Base-by-base conservation (phyloP, 2,797 vertebrate species). In the Crocidura indochinensis region DNA sequence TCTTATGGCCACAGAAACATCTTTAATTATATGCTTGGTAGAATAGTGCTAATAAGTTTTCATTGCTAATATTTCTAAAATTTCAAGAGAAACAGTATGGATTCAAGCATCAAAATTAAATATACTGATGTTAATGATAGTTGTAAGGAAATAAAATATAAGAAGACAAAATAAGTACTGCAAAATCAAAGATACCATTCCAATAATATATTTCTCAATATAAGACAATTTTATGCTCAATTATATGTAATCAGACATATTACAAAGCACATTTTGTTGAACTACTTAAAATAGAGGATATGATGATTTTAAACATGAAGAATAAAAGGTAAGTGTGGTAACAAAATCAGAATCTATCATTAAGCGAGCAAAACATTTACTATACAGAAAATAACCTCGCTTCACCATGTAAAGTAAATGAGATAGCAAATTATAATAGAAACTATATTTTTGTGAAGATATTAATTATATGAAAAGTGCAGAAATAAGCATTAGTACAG, bases 331-430 rank as follows among this genome's bases (percentile, higher is more conserved):
- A 71, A 89, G 27, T 56, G 3, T 49, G 1, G 12, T 51, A 88
- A 88, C 44, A 91, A 91, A 95, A 83, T 74, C 47, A 64, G 76
- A 91, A 53, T 68, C 88, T 86, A 88, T 67, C 44, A 91, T 92
- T 95, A 88, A 91, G 24, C 69, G 69, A 95, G 85, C 83, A 92
- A 95, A 96, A 95, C 79, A 95, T 94, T 95, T 87, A 85, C 79
- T 91, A 44, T 73, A 26, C 71, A 91, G 76, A 92, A 53, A 95
- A 93, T 56, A 38, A 3, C 29, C 12, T 51, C 64, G 84, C 51
- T 93, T 93, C 72, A 56, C 6, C 49, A 68, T 24, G 79, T 78
- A 14, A 8, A 78, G 64, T 17, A 95, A 69, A 95, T 38, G 73
- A 82, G 68, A 91, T 3, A 89, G 83, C 5, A 90, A 24, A 78